Percentiles rank a stretch among this genome's conserved stretches.
These are phyloP conservation scores for Agrilus mali DNA, from an alignment of 2,888 invertebrate genomes.

Conservation along the genomic window DNA sequence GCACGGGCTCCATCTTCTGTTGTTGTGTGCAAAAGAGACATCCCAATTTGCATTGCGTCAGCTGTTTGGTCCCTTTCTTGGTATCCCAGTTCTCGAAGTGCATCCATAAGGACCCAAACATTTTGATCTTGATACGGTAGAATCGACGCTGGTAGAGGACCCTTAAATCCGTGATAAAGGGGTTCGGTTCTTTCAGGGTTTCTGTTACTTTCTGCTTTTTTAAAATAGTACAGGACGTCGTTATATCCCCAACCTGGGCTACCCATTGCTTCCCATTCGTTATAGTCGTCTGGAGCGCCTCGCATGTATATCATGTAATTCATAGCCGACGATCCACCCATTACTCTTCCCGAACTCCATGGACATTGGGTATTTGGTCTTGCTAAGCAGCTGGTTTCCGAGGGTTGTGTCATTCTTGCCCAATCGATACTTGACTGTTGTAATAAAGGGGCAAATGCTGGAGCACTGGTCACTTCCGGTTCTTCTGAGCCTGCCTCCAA, in stretches of 20 bases:
- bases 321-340: constrained; percentile 47
- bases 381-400: constrained; percentile 40
- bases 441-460: constrained; percentile 41
- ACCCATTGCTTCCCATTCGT: constrained; percentile 42
- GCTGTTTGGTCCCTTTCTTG: constrained; percentile 45
- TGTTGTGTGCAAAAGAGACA: constrained; percentile 48
- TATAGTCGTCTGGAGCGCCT: constrained; percentile 41
- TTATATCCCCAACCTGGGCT: constrained; percentile 43
- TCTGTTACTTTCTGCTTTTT: constrained; percentile 43
- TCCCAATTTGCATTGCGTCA: constrained; percentile 45
- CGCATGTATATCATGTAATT: constrained; percentile 45
- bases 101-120: constrained; percentile 38
- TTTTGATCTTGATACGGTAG: constrained; percentile 43
- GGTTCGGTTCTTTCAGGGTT: constrained; percentile 37
- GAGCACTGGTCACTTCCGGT: constrained; percentile 44
- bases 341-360: constrained; percentile 42
- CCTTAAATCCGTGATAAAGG: constrained; percentile 40
- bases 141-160: constrained; percentile 47
- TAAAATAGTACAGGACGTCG: constrained; percentile 49
- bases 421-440: constrained; percentile 47
- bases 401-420: constrained; percentile 48
- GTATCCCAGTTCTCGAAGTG: constrained; percentile 46
- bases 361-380: constrained; percentile 38
- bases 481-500: constrained; percentile 49
- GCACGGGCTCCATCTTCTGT: constrained; percentile 44